Base-by-base conservation (phyloP, 2,888 invertebrate species). In the Alviniconcha strummeri region DNA sequence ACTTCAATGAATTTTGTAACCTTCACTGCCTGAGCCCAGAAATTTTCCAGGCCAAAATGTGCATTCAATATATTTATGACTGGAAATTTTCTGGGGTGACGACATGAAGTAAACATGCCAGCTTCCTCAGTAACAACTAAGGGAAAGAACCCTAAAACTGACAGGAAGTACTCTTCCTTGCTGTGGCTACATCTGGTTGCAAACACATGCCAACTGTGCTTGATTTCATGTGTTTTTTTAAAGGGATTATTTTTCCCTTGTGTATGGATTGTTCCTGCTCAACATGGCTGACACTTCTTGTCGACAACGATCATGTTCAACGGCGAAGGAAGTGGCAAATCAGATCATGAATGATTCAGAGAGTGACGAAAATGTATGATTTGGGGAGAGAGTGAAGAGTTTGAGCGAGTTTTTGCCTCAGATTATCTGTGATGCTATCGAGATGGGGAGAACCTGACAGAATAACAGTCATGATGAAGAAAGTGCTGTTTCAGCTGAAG, bases 221-320 rank as follows among this genome's bases (percentile, higher is more conserved):
- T 15, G 15, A 13, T 64, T 64, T 64, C 15, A 13, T 64, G 9
- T 64, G 8, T 60, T 60, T 15, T 64, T 64, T 15, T 64, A 13
- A 13, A 15, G 64, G 9, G 64, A 64, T 64, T 64, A 64, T 64
- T 64, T 64, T 64, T 1, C 64, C 4, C 64, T 64, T 64, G 64
- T 64, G 64, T 15, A 2, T 69, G n/a, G 69, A 69, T 69, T 69
- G 69, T 69, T 69, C 17, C n/a, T 17, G 69, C 69, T 69, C 69
- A 69, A 69, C 69, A 69, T 69, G 69, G 69, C 69, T 69, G 69
- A 17, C n/a, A 17, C 69, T 69, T 6, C 69, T 69, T n/a, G 69
- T 69, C n/a, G 69, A 69, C 13, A 13, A 69, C 69, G 6, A 17
- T 69, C 17, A 69, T 7, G 7, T 69, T 69, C 7, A 15, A 69